These are phyloP conservation scores for Cosmia pyralina DNA, from an alignment of 2,888 invertebrate species.

Conservation along the genomic window DNA sequence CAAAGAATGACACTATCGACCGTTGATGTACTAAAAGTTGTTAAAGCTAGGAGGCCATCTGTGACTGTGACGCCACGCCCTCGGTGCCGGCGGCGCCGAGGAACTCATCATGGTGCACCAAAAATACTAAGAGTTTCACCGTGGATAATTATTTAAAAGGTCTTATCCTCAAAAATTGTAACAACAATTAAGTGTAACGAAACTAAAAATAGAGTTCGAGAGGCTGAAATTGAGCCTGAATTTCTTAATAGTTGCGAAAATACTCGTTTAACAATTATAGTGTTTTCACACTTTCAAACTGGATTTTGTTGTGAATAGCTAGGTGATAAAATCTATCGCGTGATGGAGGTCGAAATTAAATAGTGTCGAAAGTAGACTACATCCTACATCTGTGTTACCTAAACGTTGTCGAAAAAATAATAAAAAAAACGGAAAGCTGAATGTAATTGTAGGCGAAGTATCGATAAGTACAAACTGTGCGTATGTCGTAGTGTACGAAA, in stretches of 20 bases:
- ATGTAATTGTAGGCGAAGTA: no score
- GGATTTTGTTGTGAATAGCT: background rate
- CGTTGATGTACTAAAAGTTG: no score
- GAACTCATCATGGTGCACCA: no score
- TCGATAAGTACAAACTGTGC: no score
- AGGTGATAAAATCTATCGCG: conserved; percentile 10
- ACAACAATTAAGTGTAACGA: background rate
- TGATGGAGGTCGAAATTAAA: background rate
- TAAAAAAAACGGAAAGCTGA: no score
- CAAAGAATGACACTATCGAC: no score
- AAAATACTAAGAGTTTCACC: no score
- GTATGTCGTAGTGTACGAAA: no score
- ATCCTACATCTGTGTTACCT: background rate
- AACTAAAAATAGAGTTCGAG: background rate
- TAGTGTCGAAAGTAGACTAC: background rate
- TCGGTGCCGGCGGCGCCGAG: no score
- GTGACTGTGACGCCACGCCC: background rate
- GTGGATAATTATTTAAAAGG: no score
- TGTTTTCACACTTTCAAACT: conserved; percentile 6
- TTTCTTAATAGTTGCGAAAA: background rate
- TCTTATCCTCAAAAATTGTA: no score
- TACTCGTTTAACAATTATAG: background rate
- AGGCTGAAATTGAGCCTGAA: background rate
- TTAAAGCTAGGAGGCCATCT: background rate
- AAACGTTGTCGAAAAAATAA: no score